Evolutionary conservation across 2,113 vertebrate species (phyloP).

Genomic region (Notarius lentiginosus): DNA sequence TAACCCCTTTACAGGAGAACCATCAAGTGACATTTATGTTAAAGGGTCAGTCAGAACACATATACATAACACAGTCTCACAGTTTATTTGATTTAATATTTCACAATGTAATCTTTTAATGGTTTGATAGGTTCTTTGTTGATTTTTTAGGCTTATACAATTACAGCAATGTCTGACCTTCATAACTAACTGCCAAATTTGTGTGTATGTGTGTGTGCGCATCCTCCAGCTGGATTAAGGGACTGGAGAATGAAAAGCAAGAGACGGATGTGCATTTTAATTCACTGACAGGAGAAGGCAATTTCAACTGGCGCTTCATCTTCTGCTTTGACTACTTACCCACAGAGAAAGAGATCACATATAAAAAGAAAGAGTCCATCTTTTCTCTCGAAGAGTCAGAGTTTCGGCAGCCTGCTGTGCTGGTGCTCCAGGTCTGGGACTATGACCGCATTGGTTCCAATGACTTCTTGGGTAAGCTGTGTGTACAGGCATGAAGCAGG

Average conservation of each 20-base stretch:
- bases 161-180: background rate
- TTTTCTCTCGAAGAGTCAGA: slow-evolving; percentile 88
- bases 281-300: slow-evolving; percentile 92
- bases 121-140: background rate
- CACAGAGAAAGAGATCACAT: slow-evolving; percentile 86
- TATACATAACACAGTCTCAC: background rate
- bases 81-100: background rate
- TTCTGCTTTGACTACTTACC: slow-evolving; percentile 90
- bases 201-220: background rate
- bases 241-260: slow-evolving; percentile 85
- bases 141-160: background rate
- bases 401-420: slow-evolving; percentile 82
- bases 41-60: slow-evolving; percentile 77
- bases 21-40: slow-evolving; percentile 91
- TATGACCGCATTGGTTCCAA: slow-evolving; percentile 88
- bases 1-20: slow-evolving; percentile 86
- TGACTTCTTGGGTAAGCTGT: slow-evolving; percentile 85
- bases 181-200: background rate
- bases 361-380: slow-evolving; percentile 84
- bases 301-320: slow-evolving; percentile 95
- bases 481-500: background rate
- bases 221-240: slow-evolving; percentile 86
- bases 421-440: slow-evolving; percentile 92
- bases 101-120: background rate
- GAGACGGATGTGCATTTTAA: slow-evolving; percentile 96